Evolutionary conservation across 2,113 vertebrate species (phyloP).

Genomic region (Grus americana): DNA sequence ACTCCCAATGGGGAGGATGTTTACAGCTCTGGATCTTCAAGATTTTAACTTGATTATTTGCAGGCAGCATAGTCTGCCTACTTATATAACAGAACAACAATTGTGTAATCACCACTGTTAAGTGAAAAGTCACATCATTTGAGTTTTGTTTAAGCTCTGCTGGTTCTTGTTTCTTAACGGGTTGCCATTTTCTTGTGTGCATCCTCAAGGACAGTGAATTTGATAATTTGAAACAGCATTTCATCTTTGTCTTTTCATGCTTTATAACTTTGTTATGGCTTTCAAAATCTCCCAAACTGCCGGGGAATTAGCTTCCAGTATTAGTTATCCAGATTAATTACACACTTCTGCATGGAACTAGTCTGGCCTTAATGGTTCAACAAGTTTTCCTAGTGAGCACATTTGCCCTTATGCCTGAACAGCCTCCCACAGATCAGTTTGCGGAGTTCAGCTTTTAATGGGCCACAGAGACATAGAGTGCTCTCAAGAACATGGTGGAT

Average conservation of each 20-base stretch:
- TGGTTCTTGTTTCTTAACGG: background rate
- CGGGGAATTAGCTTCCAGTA: background rate
- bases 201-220: background rate
- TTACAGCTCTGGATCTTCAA: conserved; percentile 14
- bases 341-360: background rate
- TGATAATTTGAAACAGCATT: conserved; percentile 21
- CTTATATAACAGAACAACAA: background rate
- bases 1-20: conserved; percentile 2
- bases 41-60: conserved; percentile 36
- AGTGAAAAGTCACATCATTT: background rate
- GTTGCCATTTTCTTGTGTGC: background rate
- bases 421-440: background rate
- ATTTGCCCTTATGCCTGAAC: background rate
- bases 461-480: background rate
- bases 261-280: background rate
- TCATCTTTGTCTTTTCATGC: background rate
- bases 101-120: background rate
- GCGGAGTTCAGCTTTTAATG: background rate
- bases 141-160: background rate
- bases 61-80: background rate
- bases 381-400: background rate
- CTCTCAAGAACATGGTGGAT: background rate
- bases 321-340: background rate
- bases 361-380: background rate
- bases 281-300: background rate